Evolutionary conservation across 2,113 vertebrate genomes (phyloP).

Genomic region (Cyanoramphus novaezelandiae): DNA sequence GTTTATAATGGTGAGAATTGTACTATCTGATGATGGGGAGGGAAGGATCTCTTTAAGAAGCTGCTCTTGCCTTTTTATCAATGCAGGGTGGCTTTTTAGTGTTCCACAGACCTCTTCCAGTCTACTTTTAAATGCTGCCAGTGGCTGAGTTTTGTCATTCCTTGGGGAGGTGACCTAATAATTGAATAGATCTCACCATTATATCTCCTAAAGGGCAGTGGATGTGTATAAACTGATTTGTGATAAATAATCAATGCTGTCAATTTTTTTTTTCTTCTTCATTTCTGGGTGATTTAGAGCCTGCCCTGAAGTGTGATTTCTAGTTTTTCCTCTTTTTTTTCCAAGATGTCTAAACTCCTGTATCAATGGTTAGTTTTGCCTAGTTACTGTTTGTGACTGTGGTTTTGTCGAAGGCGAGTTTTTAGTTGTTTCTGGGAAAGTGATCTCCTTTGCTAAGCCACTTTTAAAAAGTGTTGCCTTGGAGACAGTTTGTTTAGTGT

Average conservation of each 20-base stretch:
- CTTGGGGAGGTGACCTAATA: constrained; percentile 44
- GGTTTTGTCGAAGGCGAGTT: constrained; percentile 71
- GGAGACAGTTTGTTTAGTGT: constrained; percentile 83
- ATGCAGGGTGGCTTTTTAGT: constrained; percentile 40
- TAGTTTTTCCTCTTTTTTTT: neutral
- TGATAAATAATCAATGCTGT: constrained; percentile 68
- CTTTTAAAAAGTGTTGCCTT: constrained; percentile 79
- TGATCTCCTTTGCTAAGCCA: constrained; percentile 80
- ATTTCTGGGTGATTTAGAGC: constrained; percentile 60
- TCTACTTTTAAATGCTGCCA: constrained; percentile 41
- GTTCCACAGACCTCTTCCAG: constrained; percentile 35
- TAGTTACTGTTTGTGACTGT: constrained; percentile 74
- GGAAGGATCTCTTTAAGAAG: neutral
- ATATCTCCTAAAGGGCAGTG: constrained; percentile 58
- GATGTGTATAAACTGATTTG: constrained; percentile 45
- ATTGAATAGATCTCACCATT: constrained; percentile 62
- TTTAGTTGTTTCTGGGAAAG: constrained; percentile 75
- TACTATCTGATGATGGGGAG: constrained; percentile 5
- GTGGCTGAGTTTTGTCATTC: constrained; percentile 46
- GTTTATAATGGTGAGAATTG: constrained; percentile 66
- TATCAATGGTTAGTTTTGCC: constrained; percentile 74
- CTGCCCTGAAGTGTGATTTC: constrained; percentile 65
- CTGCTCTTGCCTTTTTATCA: neutral
- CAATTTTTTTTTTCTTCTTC: constrained; percentile 35
- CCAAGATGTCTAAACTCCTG: constrained; percentile 73